Evolutionary conservation across 2,888 invertebrate species (phyloP).

Genomic region (Zaprionus lineosus): DNA sequence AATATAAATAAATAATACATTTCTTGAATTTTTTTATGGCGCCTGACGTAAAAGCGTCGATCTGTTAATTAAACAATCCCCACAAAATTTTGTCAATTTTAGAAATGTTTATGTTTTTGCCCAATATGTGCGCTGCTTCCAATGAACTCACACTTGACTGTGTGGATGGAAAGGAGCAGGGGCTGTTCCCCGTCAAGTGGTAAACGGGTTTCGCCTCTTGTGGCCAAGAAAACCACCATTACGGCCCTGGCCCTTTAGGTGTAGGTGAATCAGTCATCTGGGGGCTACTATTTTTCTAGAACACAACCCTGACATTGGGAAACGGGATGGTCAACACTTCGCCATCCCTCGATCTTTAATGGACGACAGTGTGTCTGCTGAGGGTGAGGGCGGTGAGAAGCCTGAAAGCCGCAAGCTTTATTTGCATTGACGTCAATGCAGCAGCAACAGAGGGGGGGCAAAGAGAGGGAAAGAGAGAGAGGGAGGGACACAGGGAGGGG

Average conservation of each 20-base stretch:
- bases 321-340: conserved; percentile 25
- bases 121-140: conserved; percentile 1
- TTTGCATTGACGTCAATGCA: conserved; percentile 76
- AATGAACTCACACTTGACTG: conserved; percentile 28
- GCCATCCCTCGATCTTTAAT: conserved; percentile 25
- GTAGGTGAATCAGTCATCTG: conserved; percentile 54
- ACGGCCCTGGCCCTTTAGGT: conserved; percentile 47
- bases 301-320: conserved; percentile 70
- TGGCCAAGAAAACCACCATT: not conserved
- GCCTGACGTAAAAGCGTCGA: conserved; percentile 63
- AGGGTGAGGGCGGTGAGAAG: conserved; percentile 2
- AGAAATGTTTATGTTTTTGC: conserved; percentile 28
- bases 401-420: conserved; percentile 48
- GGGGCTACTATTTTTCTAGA: conserved; percentile 54
- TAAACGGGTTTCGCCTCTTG: conserved; percentile 47
- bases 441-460: conserved; percentile 6
- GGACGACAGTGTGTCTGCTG: conserved; percentile 27
- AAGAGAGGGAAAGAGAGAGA: not conserved
- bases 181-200: conserved; percentile 8
- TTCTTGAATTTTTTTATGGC: conserved; percentile 60
- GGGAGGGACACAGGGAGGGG: too few species aligned
- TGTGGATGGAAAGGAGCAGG: conserved; percentile 1
- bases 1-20: conserved; percentile 27
- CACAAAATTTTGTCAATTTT: conserved; percentile 52
- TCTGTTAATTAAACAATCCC: conserved; percentile 65